A percentile compares a stretch with the other conserved stretches of the same genome.
Conservation (phyloP, 2,113 vertebrate species). For the Eudyptes chrysolophus region DNA sequence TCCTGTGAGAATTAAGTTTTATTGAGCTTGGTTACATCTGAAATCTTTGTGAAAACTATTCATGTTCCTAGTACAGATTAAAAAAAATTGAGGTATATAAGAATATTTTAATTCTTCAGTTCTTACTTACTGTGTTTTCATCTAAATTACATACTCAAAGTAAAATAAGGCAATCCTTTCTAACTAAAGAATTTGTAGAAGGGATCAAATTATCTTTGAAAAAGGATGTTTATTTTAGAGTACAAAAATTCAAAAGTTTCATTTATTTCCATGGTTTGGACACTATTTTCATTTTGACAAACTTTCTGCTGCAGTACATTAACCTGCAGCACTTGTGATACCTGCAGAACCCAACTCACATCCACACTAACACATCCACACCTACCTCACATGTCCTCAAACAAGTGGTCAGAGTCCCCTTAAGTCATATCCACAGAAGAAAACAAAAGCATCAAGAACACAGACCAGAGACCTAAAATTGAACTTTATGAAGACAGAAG, state of each 20-base stretch:
- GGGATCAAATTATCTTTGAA: neutral
- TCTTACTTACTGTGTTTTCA: neutral
- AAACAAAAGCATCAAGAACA: neutral
- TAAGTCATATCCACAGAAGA: neutral
- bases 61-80: neutral
- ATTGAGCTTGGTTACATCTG: neutral
- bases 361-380: accelerated
- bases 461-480: neutral
- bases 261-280: neutral
- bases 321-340: neutral
- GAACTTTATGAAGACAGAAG: neutral
- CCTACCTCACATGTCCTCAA: neutral
- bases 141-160: neutral
- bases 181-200: neutral
- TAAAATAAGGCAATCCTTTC: neutral
- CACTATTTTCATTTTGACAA: neutral
- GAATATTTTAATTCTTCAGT: neutral
- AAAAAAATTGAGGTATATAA: neutral
- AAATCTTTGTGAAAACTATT: neutral
- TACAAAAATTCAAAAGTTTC: neutral
- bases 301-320: neutral
- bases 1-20: neutral
- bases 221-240: neutral
- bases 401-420: neutral
- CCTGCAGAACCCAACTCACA: neutral